Percentiles rank a stretch among this genome's conserved stretches.
These are phyloP conservation scores for Malthinus seriepunctatus DNA, from an alignment of 2,888 invertebrate genomes.

Conservation along the genomic window DNA sequence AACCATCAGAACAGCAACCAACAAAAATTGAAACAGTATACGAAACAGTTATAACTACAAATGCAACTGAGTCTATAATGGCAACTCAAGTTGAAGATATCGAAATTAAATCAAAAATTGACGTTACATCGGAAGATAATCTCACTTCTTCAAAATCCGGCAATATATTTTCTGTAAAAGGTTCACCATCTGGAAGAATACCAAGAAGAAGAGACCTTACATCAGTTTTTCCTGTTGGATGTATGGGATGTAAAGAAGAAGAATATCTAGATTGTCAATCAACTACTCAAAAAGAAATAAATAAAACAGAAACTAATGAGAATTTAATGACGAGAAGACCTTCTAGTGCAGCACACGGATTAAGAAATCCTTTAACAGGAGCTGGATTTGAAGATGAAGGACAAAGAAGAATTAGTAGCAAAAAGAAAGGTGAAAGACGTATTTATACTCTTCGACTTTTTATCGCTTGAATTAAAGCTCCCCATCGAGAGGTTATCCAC, in stretches of 20 bases:
- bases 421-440: constrained; percentile 13
- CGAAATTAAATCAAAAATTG: background rate
- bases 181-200: constrained; percentile 23
- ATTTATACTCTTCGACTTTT: background rate
- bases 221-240: constrained; percentile 41
- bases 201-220: constrained; percentile 26
- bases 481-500: too few species aligned
- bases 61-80: constrained; percentile 6
- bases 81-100: background rate
- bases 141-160: background rate
- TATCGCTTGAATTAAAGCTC: background rate
- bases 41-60: constrained; percentile 25
- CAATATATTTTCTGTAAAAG: constrained; percentile 9
- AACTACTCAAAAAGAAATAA: constrained; percentile 31
- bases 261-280: constrained; percentile 29
- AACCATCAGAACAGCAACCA: background rate
- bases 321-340: constrained; percentile 30
- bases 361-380: constrained; percentile 50
- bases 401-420: constrained; percentile 37
- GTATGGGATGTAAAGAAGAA: constrained; percentile 39
- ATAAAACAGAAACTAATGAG: too few species aligned
- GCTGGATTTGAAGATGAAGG: constrained; percentile 47
- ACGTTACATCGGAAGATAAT: background rate
- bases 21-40: constrained; percentile 35
- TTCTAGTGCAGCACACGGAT: constrained; percentile 21